Percentiles rank a stretch among this genome's conserved stretches.
phyloP scores from a whole-genome alignment of 2,888 invertebrate genomes.

The Plemyria rubiginata region DNA sequence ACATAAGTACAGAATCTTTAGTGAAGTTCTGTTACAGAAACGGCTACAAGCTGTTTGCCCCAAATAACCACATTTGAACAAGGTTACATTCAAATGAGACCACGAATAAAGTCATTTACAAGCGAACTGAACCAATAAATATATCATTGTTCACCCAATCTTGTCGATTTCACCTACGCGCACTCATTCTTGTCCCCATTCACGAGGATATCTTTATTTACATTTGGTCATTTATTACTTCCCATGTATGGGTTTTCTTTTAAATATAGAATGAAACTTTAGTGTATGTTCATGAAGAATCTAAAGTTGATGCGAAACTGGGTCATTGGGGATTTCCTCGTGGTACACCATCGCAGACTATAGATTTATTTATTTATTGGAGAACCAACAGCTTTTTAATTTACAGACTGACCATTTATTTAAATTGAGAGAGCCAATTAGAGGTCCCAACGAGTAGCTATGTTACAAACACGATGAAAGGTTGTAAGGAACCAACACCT shows the following conservation, averaged over 20 bases:
- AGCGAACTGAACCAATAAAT: conserved; percentile 44
- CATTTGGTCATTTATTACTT: conserved; percentile 29
- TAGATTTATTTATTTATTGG: too few relatives aligned
- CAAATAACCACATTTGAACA: conserved; percentile 10
- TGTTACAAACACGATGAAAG: too few relatives aligned
- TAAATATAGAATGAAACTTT: not conserved
- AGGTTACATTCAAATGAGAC: conserved; percentile 17
- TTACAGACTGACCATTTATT: too few relatives aligned
- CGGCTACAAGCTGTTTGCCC: conserved; percentile 11
- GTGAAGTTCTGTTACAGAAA: too few relatives aligned
- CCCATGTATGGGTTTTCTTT: conserved; percentile 5
- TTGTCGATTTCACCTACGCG: conserved; percentile 57
- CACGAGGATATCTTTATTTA: conserved; percentile 50
- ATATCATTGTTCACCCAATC: conserved; percentile 41
- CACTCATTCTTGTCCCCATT: conserved; percentile 54
- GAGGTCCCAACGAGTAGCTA: too few relatives aligned
- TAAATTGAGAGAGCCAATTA: too few relatives aligned
- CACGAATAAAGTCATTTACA: conserved; percentile 49
- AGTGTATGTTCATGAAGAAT: not conserved
- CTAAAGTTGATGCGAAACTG: not conserved
- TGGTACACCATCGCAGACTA: too few relatives aligned
- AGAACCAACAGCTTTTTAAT: too few relatives aligned
- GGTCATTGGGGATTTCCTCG: too few relatives aligned
- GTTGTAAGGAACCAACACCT: too few relatives aligned
- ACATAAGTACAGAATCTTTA: too few relatives aligned